phyloP scores from a whole-genome alignment of 2,888 invertebrate genomes.

The Sphaeridia pumilis region DNA sequence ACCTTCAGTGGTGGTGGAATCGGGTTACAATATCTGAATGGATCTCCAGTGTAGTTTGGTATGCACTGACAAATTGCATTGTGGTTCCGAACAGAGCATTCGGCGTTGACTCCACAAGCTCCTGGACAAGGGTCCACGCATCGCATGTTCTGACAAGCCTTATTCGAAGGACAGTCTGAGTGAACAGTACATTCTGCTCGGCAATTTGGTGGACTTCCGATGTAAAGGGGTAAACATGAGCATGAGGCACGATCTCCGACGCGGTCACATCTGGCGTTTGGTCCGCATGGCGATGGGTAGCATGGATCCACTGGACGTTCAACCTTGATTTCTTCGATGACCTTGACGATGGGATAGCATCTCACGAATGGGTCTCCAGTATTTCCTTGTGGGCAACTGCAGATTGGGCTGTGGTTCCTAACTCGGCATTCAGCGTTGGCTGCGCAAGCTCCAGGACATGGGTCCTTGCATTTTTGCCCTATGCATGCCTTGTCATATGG shows the following conservation, averaged over 20 bases:
- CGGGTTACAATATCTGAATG: constrained; percentile 42
- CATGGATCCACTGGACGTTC: constrained; percentile 56
- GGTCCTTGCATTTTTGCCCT: constrained; percentile 74
- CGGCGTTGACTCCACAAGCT: constrained; percentile 46
- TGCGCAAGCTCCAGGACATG: constrained; percentile 46
- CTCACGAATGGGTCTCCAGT: constrained; percentile 36
- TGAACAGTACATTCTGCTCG: constrained; percentile 61
- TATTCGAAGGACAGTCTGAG: constrained; percentile 29
- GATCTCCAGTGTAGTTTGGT: constrained; percentile 46
- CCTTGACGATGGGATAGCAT: constrained; percentile 11
- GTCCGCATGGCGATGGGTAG: constrained; percentile 65
- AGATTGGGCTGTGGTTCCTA: constrained; percentile 24
- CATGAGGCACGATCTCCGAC: constrained; percentile 57
- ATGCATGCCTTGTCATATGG: constrained; percentile 67
- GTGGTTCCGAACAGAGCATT: constrained; percentile 49
- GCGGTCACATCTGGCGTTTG: constrained; percentile 57
- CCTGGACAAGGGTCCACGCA: constrained; percentile 43
- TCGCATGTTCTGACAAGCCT: constrained; percentile 28
- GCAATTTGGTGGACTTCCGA: constrained; percentile 36
- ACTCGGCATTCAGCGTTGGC: constrained; percentile 24
- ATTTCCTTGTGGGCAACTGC: constrained; percentile 31
- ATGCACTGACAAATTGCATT: constrained; percentile 51
- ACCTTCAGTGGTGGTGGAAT: constrained; percentile 24
- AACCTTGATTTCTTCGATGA: constrained; percentile 39
- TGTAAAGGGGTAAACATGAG: constrained; percentile 54